Base-by-base conservation (phyloP, 2,888 invertebrate species). In the Hypsopygia costalis region DNA sequence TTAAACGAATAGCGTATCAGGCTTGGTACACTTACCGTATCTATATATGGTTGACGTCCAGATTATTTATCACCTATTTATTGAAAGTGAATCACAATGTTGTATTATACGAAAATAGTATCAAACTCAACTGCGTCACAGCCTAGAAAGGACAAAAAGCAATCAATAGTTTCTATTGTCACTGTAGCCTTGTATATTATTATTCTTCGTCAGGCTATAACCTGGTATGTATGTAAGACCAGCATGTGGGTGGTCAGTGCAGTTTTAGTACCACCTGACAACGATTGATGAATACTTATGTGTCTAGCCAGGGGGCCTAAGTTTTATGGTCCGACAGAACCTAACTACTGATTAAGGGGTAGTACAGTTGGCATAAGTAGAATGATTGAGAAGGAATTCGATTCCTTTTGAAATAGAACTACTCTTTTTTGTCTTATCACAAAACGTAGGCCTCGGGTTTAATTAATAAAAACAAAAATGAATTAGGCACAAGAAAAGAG, bases 161-260 rank as follows among this genome's bases (percentile, higher is more conserved):
- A 72, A 82, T 81, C 69, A 81, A 76, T 55, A 54, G 51, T 41
- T 57, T 48, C 70, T 60, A 81, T 79, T 78, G 75, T 78, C 54
- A 52, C 41, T 44, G 46, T 48, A 69, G 62, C 72, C 76, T 77
- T 75, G 41, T 43, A 62, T 64, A 63, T 80, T 81, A 71, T 69
- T 79, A 83, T 83, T 81, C 79, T 50, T 63, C 44, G 55, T 62
- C 69, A 56, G 64, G 48, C 56, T 47, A 67, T 69, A 68, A 70
- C 59, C 61, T 58, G 58, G 69, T 74, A 78, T 75, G 74, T 74
- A 55, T 66, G 56, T 55, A 62, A 62, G 49, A 40, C 45, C 36
- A 41, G 35, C 44, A 27, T 58, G 73, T 76, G 81, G 79, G 81
- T 81, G 82, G 81, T 62, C 77, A 61, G 52, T 57, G 63, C 57